phyloP scores from a whole-genome alignment of 2,113 vertebrate genomes.

The Osmerus mordax region DNA sequence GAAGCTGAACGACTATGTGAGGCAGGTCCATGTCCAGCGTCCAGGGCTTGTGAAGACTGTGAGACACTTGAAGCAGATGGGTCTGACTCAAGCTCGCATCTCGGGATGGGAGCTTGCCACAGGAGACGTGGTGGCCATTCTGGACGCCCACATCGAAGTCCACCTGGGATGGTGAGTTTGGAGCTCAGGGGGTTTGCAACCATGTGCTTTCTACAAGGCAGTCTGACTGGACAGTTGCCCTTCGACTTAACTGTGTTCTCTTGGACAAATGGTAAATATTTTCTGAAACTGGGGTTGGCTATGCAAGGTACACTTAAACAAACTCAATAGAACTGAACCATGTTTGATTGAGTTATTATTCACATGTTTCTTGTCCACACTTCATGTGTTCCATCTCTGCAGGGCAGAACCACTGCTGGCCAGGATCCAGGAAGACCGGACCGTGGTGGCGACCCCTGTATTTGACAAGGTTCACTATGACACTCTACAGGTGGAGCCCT shows the following conservation, averaged over 20 bases:
- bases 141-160: constrained; percentile 57
- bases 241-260: too few species aligned
- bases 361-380: background rate
- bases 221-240: too few species aligned
- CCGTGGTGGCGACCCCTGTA: constrained; percentile 61
- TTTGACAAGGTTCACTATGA: constrained; percentile 66
- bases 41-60: constrained; percentile 40
- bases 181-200: background rate
- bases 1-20: constrained; percentile 22
- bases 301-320: too few species aligned
- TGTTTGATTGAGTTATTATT: background rate
- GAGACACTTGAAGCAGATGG: constrained; percentile 49
- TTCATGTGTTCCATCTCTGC: background rate
- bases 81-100: constrained; percentile 53
- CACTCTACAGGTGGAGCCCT: constrained; percentile 47
- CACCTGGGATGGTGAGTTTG: constrained; percentile 21
- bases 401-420: constrained; percentile 71
- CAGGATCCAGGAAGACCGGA: constrained; percentile 64
- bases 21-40: constrained; percentile 12
- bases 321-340: too few species aligned
- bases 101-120: constrained; percentile 55
- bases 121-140: constrained; percentile 64
- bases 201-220: too few species aligned
- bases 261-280: too few species aligned
- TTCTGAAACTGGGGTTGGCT: too few species aligned